phyloP scores from a whole-genome alignment of 2,797 vertebrate species.

The Petrocephalus sullivani region DNA sequence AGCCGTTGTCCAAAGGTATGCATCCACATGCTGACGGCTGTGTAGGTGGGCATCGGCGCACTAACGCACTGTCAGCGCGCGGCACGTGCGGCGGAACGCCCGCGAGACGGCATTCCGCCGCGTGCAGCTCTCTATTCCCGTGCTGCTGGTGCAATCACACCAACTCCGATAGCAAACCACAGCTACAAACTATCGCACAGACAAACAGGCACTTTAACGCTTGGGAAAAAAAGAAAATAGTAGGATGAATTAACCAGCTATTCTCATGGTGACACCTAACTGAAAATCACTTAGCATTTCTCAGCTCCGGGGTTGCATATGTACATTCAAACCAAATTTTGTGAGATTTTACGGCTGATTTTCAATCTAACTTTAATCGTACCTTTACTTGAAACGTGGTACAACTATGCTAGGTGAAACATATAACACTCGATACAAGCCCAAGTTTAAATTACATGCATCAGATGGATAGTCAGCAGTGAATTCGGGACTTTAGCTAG shows the following conservation, averaged over 20 bases:
- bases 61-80: background rate
- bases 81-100: background rate
- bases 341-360: background rate
- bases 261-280: background rate
- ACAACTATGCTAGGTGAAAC: background rate
- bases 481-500: background rate
- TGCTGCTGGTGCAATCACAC: background rate
- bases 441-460: background rate
- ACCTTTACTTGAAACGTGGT: background rate
- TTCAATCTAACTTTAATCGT: background rate
- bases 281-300: background rate
- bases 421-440: background rate
- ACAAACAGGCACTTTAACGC: background rate
- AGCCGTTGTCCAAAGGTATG: background rate
- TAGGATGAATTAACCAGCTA: background rate
- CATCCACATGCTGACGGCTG: background rate
- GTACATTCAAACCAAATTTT: background rate
- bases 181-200: background rate
- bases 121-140: background rate
- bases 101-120: background rate
- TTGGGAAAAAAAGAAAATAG: background rate
- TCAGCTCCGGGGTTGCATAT: background rate
- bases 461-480: background rate
- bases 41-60: background rate
- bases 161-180: background rate